Evolutionary conservation across 2,797 vertebrate genomes (phyloP), one percentile per base, ranked within the genome.

Genomic region (Tenualosa ilisha): DNA sequence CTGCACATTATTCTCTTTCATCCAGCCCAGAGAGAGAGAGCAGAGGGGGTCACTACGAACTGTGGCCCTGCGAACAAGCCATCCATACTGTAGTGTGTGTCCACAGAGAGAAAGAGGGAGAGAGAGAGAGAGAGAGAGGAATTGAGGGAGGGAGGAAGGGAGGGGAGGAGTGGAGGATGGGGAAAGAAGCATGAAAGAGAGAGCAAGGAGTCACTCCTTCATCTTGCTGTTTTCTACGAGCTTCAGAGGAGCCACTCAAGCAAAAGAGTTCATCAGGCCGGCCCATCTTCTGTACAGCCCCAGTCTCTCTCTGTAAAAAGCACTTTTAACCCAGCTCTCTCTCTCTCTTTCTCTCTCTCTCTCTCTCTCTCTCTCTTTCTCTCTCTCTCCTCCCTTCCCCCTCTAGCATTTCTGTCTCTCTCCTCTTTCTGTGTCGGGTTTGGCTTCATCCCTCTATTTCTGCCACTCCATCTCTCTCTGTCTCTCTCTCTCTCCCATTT

Each of bases 1-100:
- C 24, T 81, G 88, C 91, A 84, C 90, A 90, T 89, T 89, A 93
- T 94, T 95, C 92, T 92, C 92, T 94, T 94, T 95, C 89, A 94
- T 93, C 89, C 91, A 86, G 90, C 90, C 82, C 84, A 86, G 86
- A 31, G 31, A 0, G 31, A 31, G 31, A 91, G 91, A 89, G 89
- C 85, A 88, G 85, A 63, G 31, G 49, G 89, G 91, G 91, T 94
- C 92, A 95, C 89, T 90, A 90, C 88, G 91, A 89, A 91, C 91
- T 89, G 87, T 88, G 88, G 84, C 89, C 90, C 87, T 85, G 81
- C 84, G 56, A 85, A 84, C 83, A 84, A 83, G 82, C 86, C 88
- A 72, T 86, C 85, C 85, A 86, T 83, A 87, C 59, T 81, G 84
- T 83, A 63, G 85, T 83, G 54, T 17, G 50, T 31, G 0, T n/a